Percentiles rank a stretch among this genome's conserved stretches.
phyloP scores from a whole-genome alignment of 2,888 invertebrate species.

The Acleris emargana region DNA sequence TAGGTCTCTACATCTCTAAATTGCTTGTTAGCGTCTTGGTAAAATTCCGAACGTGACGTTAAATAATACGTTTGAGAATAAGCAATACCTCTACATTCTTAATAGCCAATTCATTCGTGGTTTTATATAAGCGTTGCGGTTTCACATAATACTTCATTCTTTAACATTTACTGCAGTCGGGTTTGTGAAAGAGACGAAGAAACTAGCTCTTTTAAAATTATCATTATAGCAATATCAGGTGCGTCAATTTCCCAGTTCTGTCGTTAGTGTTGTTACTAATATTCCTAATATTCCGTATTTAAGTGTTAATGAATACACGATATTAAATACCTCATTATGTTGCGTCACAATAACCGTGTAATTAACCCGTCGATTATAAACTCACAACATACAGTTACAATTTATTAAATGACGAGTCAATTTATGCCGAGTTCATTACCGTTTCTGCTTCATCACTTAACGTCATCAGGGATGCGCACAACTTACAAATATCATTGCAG shows the following conservation, averaged over 20 bases:
- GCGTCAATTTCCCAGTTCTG: no score
- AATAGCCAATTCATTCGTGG: not conserved
- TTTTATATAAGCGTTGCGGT: not conserved
- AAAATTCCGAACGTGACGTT: not conserved
- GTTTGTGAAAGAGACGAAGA: not conserved
- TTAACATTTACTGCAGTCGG: not conserved
- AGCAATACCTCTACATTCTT: slow-evolving; percentile 4
- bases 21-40: not conserved
- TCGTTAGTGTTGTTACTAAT: no score
- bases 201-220: not conserved
- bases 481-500: slow-evolving; percentile 2
- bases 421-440: slow-evolving; percentile 11
- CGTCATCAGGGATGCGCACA: slow-evolving; percentile 15
- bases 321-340: no score
- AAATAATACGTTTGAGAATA: not conserved
- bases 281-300: no score
- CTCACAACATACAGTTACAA: slow-evolving; percentile 13
- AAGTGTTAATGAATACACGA: not conserved
- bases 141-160: not conserved
- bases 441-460: slow-evolving; percentile 17
- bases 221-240: no score
- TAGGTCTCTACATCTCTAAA: not conserved
- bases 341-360: not conserved
- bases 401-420: slow-evolving; percentile 14
- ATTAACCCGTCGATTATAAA: slow-evolving; percentile 4